phyloP scores from a whole-genome alignment of 2,888 invertebrate species.

The Lumbricus terrestris region DNA sequence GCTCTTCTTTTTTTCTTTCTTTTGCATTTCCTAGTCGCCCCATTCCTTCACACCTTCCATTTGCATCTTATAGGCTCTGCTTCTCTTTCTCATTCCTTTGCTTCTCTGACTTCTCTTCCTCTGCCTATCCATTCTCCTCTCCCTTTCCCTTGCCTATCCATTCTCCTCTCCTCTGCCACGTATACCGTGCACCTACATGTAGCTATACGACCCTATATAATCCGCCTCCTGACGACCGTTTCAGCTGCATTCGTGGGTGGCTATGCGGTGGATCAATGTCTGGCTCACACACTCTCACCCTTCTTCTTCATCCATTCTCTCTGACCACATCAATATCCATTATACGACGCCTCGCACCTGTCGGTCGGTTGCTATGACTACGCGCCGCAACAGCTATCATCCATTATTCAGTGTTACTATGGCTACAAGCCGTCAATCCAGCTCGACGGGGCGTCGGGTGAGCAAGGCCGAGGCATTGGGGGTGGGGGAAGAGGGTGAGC shows the following conservation, averaged over 20 bases:
- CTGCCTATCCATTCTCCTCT: not conserved
- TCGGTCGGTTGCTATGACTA: conserved; percentile 12
- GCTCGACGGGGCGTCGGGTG: not conserved
- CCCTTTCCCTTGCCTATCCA: not conserved
- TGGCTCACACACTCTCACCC: not conserved
- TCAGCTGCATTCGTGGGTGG: not conserved
- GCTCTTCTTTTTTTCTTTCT: not conserved
- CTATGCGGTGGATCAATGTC: conserved; percentile 12
- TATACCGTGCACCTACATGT: too few species aligned
- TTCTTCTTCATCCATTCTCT: not conserved
- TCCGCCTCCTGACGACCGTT: not conserved
- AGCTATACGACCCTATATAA: not conserved
- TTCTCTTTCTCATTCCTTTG: not conserved
- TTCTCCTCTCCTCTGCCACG: not conserved
- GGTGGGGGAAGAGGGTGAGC: too few species aligned
- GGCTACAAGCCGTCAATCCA: not conserved
- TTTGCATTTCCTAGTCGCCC: not conserved
- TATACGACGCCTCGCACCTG: not conserved
- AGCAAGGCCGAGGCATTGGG: not conserved
- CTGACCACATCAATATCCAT: not conserved
- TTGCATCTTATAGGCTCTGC: not conserved
- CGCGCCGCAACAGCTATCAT: conserved; percentile 7
- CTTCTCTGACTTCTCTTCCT: not conserved
- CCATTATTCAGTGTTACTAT: conserved; percentile 12
- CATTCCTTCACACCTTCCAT: too few species aligned